A percentile compares a stretch with the other conserved stretches of the same genome.
These are phyloP conservation scores for Caenorhabditis uteleia DNA, from an alignment of 2,888 invertebrate species.

Conservation along the genomic window DNA sequence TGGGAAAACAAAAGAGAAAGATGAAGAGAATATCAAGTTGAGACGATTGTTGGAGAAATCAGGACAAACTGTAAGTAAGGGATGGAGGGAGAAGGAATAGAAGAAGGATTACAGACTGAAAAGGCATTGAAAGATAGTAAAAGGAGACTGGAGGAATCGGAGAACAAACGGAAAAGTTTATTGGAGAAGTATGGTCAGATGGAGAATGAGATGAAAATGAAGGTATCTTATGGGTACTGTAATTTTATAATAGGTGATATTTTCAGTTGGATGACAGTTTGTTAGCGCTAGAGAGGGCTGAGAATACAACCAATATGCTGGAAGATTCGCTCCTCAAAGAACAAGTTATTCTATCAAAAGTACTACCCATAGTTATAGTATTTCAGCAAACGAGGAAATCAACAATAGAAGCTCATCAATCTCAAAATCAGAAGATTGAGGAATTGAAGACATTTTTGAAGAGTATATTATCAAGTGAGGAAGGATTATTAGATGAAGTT, in stretches of 20 bases:
- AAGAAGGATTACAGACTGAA: conserved; percentile 32
- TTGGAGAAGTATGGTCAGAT: conserved; percentile 33
- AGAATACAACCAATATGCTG: conserved; percentile 10
- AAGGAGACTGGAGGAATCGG: conserved; percentile 40
- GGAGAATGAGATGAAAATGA: conserved; percentile 24
- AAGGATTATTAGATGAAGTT: conserved; percentile 26
- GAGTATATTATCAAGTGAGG: conserved; percentile 29
- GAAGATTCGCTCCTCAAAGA: conserved; percentile 26
- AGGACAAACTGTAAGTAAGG: conserved; percentile 18
- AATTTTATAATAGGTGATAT: too few relatives aligned
- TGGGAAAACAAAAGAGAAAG: conserved; percentile 27
- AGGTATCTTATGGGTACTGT: too few relatives aligned
- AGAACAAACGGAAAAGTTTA: conserved; percentile 31
- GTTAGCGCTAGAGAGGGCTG: conserved; percentile 8
- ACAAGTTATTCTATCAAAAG: conserved; percentile 1
- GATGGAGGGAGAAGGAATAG: too few relatives aligned
- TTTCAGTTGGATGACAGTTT: conserved; percentile 20
- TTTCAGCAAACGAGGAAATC: conserved; percentile 15
- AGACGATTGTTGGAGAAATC: conserved; percentile 38
- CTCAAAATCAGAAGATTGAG: conserved; percentile 35
- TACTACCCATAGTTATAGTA: background rate
- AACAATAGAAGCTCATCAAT: conserved; percentile 26
- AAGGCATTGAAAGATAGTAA: conserved; percentile 43
- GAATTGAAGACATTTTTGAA: conserved; percentile 31
- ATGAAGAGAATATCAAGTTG: conserved; percentile 37